Conservation (phyloP, 2,797 vertebrate genomes). For the Cynopterus sphinx region DNA sequence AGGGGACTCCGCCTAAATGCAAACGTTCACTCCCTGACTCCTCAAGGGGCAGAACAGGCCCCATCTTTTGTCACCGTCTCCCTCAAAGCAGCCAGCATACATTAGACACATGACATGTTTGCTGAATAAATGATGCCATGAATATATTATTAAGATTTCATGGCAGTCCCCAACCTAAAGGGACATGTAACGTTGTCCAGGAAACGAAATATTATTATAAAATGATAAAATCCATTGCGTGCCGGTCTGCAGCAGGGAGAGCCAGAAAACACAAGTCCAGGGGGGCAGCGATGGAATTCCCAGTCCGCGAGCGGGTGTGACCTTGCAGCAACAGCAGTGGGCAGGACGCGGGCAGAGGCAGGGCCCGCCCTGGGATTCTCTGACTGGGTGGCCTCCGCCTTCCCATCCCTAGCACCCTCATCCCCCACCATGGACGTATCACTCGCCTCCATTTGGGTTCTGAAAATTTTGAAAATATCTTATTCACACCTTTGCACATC, state of each 20-base stretch:
- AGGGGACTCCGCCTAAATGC: rapidly evolving
- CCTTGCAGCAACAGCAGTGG: rapidly evolving
- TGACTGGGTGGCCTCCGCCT: rapidly evolving
- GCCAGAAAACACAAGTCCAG: rapidly evolving
- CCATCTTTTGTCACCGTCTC: background rate
- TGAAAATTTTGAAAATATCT: background rate
- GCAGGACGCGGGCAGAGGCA: rapidly evolving
- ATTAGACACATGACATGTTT: rapidly evolving
- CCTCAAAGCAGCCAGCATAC: background rate
- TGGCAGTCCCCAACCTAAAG: background rate
- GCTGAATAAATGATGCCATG: background rate
- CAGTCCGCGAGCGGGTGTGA: rapidly evolving
- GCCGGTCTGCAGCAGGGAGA: rapidly evolving
- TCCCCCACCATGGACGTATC: rapidly evolving
- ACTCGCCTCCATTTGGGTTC: background rate
- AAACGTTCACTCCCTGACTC: too few relatives aligned
- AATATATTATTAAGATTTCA: background rate
- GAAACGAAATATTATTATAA: background rate
- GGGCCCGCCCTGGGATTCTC: background rate
- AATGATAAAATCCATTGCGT: background rate
- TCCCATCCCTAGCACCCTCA: rapidly evolving
- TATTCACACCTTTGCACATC: background rate
- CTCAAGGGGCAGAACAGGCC: background rate
- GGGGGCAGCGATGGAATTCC: background rate
- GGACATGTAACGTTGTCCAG: background rate